Percentiles rank a stretch among this genome's conserved stretches.
Conservation (phyloP, 2,888 invertebrate genomes). For the Sminthurinus aureus region DNA sequence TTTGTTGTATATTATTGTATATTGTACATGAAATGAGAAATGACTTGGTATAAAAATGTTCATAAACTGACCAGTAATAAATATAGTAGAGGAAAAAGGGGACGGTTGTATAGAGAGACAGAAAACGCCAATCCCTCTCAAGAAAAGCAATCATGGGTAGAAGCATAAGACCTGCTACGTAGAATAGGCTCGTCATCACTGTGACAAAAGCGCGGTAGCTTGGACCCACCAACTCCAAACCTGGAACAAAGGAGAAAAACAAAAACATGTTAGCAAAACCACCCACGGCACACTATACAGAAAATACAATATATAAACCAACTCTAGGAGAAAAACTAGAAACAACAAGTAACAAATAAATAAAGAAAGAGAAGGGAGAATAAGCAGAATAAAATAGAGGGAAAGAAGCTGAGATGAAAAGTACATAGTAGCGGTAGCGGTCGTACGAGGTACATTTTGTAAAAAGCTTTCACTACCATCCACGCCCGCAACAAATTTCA, state of each 20-base stretch:
- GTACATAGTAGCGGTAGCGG: not conserved
- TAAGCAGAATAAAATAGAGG: not conserved
- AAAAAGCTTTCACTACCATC: slow-evolving; percentile 6
- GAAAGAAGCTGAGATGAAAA: not conserved
- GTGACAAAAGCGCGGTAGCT: slow-evolving; percentile 91
- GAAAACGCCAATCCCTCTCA: slow-evolving; percentile 81
- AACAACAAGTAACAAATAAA: slow-evolving; percentile 4
- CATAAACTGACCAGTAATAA: slow-evolving; percentile 69
- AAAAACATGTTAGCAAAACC: slow-evolving; percentile 13
- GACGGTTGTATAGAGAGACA: slow-evolving; percentile 81
- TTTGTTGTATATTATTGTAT: not conserved
- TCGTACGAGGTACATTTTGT: not conserved
- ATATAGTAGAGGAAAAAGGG: slow-evolving; percentile 86
- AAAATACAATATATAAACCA: too few relatives aligned
- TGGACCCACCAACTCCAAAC: slow-evolving; percentile 88
- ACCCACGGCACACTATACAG: too few relatives aligned
- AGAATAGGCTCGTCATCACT: slow-evolving; percentile 90
- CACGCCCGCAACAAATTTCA: not conserved
- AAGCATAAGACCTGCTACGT: slow-evolving; percentile 84
- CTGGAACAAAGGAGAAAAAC: slow-evolving; percentile 65
- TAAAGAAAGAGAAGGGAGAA: not conserved
- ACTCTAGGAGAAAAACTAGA: not conserved
- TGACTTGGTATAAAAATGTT: not conserved
- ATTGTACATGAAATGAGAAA: not conserved
- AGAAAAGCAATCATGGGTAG: slow-evolving; percentile 85